Evolutionary conservation across 2,888 invertebrate genomes (phyloP), one percentile per base, ranked within the genome.

Genomic region (Xestia rhomboidea): DNA sequence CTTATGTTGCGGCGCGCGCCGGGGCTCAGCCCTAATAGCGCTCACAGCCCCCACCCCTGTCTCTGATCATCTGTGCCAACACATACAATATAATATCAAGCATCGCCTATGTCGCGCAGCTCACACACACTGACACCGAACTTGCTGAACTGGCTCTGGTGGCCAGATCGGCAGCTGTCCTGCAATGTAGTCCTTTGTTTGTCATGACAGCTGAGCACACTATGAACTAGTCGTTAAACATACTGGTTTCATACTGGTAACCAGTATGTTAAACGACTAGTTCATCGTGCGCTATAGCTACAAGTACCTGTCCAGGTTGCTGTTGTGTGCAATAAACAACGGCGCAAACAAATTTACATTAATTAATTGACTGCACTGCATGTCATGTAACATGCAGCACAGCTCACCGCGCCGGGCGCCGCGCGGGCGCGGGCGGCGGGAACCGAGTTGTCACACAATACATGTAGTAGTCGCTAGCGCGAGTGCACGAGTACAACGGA

Each of bases 361-460:
- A 64, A 41, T 41, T 7, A 64, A 64, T 64, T 41, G 41, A 27
- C 15, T n/a, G 41, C 18, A 3, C 38, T 41, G 64, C n/a, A 18
- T n/a, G 60, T 30, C 63, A 64, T 64, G 64, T 38, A 38, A 41
- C 64, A 64, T 41, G 63, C 6, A 64, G 34, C n/a, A 41, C 64
- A 41, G 64, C 41, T 64, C 64, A 64, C n/a, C n/a, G n/a, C n/a
- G n/a, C n/a, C 41, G 41, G 64, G 38, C 38, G 63, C 15, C 18
- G 30, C 27, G 2, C 57, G 57, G 5, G n/a, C 3, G 24, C 27
- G 57, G n/a, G 11, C 13, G 2, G n/a, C 8, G 62, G 21, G 30
- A 10, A 34, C 10, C 62, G 34, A 34, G 34, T 34, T 62, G 62
- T 18, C 62, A 62, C 30, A 21, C 62, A 30, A 60, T 60, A 60